A percentile compares a stretch with the other conserved stretches of the same genome.
Conservation (phyloP, 2,113 vertebrate species). For the Hyla sarda region DNA sequence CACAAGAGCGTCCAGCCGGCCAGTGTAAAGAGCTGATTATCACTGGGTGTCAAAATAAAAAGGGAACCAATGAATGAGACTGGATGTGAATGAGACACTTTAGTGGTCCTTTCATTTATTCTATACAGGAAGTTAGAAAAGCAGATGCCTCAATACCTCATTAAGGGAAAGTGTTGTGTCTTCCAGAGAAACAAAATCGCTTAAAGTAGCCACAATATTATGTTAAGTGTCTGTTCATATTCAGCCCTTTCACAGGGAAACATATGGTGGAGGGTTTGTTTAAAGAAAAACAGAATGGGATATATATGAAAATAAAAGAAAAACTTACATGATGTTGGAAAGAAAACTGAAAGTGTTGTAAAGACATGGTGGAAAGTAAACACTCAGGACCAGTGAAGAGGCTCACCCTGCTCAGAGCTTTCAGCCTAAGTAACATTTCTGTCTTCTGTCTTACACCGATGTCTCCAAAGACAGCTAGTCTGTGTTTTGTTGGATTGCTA, state of each 20-base stretch:
- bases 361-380: conserved; percentile 62
- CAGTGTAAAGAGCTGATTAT: conserved; percentile 64
- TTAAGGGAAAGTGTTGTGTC: conserved; percentile 71
- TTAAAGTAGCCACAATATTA: conserved; percentile 67
- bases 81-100: conserved; percentile 72
- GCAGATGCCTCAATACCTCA: conserved; percentile 72
- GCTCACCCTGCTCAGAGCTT: not conserved
- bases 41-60: conserved; percentile 64
- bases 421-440: conserved; percentile 49
- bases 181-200: conserved; percentile 67
- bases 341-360: conserved; percentile 60
- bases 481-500: conserved; percentile 6
- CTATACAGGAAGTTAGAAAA: conserved; percentile 74
- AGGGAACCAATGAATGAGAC: conserved; percentile 69
- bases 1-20: conserved; percentile 48
- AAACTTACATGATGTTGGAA: conserved; percentile 65
- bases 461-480: not conserved
- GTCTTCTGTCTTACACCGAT: conserved; percentile 33
- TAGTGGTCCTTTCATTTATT: conserved; percentile 66
- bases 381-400: not conserved
- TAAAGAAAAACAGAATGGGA: conserved; percentile 64
- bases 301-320: conserved; percentile 61
- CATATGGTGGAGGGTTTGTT: conserved; percentile 78
- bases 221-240: conserved; percentile 76
- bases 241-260: conserved; percentile 73